Evolutionary conservation across 2,888 invertebrate species (phyloP).

Genomic region (Megalurothrips usitatus): DNA sequence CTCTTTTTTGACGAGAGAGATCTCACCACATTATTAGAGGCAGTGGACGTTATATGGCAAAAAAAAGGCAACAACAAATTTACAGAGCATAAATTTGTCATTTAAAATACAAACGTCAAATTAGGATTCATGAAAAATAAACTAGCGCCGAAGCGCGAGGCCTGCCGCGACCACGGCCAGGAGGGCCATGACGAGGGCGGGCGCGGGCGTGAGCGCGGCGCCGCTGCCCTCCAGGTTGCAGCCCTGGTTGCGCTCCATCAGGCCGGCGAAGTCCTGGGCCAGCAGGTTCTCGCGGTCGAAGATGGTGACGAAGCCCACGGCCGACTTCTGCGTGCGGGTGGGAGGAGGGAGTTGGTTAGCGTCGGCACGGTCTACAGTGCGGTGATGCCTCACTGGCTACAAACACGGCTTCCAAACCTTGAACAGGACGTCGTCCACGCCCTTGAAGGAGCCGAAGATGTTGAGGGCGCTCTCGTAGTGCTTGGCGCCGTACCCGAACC

Average conservation of each 20-base stretch:
- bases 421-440: constrained; percentile 50
- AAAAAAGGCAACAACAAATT: too few relatives aligned
- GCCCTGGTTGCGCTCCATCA: neutral
- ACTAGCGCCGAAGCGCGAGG: neutral
- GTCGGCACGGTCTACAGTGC: neutral
- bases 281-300: constrained; percentile 8
- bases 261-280: neutral
- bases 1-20: too few relatives aligned
- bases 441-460: constrained; percentile 57
- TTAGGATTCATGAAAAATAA: too few relatives aligned
- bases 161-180: neutral
- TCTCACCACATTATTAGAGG: too few relatives aligned
- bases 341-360: neutral
- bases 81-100: too few relatives aligned
- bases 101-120: too few relatives aligned
- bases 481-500: constrained; percentile 48
- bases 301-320: neutral
- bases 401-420: constrained; percentile 37
- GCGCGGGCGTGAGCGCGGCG: neutral
- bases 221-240: constrained; percentile 10
- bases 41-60: too few relatives aligned
- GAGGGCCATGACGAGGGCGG: neutral
- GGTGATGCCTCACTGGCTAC: neutral
- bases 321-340: neutral
- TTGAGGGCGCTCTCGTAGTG: constrained; percentile 40